A percentile compares a stretch with the other conserved stretches of the same genome.
Conservation (phyloP, 1,140 invertebrate species). For the Drosophila miranda region DNA sequence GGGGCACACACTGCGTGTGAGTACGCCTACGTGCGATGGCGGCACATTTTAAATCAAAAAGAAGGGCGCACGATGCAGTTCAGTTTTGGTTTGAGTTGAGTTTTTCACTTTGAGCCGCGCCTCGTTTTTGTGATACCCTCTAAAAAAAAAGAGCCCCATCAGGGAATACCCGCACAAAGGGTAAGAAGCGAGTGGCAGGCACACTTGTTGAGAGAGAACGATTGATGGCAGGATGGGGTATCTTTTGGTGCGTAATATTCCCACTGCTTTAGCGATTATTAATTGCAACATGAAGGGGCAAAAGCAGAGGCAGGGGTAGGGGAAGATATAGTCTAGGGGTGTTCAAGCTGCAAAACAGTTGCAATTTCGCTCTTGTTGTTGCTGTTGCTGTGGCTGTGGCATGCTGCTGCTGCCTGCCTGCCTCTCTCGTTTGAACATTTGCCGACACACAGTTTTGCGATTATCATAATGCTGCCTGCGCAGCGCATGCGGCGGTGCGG, state of each 20-base stretch:
- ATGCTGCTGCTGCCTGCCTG: too few species aligned
- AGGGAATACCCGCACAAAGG: too few species aligned
- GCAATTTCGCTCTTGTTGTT: conserved; percentile 60
- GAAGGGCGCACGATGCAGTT: conserved; percentile 73
- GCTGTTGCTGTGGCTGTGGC: conserved; percentile 1
- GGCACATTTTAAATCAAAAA: conserved; percentile 81
- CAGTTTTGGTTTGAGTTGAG: conserved; percentile 12
- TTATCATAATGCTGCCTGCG: conserved; percentile 78
- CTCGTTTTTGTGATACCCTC: conserved; percentile 31
- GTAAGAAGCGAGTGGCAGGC: too few species aligned
- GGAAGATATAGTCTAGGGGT: conserved; percentile 8
- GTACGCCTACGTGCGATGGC: conserved; percentile 75
- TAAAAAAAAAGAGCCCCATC: too few species aligned
- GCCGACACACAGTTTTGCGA: conserved; percentile 65
- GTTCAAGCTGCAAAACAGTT: conserved; percentile 69
- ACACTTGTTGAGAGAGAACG: too few species aligned
- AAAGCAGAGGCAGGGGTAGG: neutral
- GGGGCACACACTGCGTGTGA: conserved; percentile 57
- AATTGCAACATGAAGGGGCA: conserved; percentile 67
- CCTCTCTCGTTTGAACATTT: conserved; percentile 58
- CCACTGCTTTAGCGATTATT: conserved; percentile 64
- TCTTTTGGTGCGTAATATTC: too few species aligned
- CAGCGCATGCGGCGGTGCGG: conserved; percentile 37
- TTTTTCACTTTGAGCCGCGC: conserved; percentile 40
- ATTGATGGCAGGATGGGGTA: too few species aligned